These are phyloP conservation scores for Cercopithecus mona DNA, from an alignment of 2,113 vertebrate genomes.

Conservation along the genomic window DNA sequence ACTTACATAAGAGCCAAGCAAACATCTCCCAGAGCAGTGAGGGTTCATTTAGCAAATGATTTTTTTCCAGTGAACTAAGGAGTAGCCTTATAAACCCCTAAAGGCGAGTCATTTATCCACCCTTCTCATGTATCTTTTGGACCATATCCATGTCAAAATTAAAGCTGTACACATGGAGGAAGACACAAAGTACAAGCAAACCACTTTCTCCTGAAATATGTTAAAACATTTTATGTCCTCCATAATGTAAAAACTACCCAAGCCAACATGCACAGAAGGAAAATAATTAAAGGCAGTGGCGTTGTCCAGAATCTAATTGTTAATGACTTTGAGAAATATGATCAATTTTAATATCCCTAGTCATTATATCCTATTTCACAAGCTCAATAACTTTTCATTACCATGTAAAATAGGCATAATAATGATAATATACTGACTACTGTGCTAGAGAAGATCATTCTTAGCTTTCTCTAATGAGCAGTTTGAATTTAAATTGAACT, in stretches of 20 bases:
- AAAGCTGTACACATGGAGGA: not conserved
- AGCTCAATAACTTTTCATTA: not conserved
- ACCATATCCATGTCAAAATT: not conserved
- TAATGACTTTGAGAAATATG: conserved; percentile 15
- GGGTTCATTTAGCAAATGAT: conserved; percentile 8
- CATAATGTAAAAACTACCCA: not conserved
- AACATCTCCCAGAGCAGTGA: not conserved
- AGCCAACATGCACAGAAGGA: not conserved
- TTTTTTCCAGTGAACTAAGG: conserved; percentile 17
- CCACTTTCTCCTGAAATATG: not conserved
- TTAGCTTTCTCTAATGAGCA: not conserved
- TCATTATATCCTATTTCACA: not conserved
- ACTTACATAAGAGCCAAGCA: not conserved
- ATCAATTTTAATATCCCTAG: not conserved
- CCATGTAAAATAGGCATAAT: not conserved
- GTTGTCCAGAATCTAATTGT: not conserved
- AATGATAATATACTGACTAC: not conserved
- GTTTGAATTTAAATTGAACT: not conserved
- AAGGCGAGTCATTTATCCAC: not conserved
- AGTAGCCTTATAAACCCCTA: not conserved
- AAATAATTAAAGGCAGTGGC: not conserved
- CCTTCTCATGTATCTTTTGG: not conserved
- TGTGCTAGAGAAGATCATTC: not conserved
- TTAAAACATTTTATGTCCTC: not conserved
- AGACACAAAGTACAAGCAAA: not conserved